A percentile compares a stretch with the other conserved stretches of the same genome.
These are phyloP conservation scores for Gymnoscopelus microlampas DNA, from an alignment of 2,797 vertebrate genomes.

Conservation along the genomic window DNA sequence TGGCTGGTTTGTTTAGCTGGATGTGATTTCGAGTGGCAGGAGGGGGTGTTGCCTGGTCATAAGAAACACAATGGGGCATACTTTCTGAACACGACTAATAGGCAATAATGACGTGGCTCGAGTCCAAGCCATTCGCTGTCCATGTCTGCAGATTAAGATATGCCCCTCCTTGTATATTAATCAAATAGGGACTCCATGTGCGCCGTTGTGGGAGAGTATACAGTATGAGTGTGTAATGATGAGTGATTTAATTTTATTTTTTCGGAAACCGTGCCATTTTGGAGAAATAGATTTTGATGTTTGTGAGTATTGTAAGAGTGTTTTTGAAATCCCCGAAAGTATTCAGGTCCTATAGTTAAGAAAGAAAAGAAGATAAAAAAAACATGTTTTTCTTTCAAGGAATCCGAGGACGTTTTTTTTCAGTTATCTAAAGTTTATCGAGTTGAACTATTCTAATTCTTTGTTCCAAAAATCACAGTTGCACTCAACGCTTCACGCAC, in stretches of 20 bases:
- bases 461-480: slow-evolving; percentile 48
- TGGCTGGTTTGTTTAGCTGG: slow-evolving; percentile 84
- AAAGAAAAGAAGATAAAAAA: neutral
- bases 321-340: too few relatives aligned
- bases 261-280: slow-evolving; percentile 39
- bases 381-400: too few relatives aligned
- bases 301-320: neutral
- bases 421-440: slow-evolving; percentile 19
- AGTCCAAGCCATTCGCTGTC: slow-evolving; percentile 75
- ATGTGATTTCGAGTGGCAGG: slow-evolving; percentile 83
- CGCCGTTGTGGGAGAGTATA: slow-evolving; percentile 47
- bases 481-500: slow-evolving; percentile 50
- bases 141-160: slow-evolving; percentile 78
- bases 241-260: slow-evolving; percentile 24
- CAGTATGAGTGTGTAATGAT: slow-evolving; percentile 42
- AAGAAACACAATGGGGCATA: slow-evolving; percentile 82
- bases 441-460: slow-evolving; percentile 21
- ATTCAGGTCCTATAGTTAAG: too few relatives aligned
- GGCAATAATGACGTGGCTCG: slow-evolving; percentile 83
- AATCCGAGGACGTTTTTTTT: too few relatives aligned
- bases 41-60: slow-evolving; percentile 79
- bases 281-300: slow-evolving; percentile 19
- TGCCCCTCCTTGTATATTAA: slow-evolving; percentile 76
- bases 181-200: slow-evolving; percentile 68
- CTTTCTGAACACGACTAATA: slow-evolving; percentile 82